Base-by-base conservation (phyloP, 2,888 invertebrate genomes). In the Tethea ocularis region DNA sequence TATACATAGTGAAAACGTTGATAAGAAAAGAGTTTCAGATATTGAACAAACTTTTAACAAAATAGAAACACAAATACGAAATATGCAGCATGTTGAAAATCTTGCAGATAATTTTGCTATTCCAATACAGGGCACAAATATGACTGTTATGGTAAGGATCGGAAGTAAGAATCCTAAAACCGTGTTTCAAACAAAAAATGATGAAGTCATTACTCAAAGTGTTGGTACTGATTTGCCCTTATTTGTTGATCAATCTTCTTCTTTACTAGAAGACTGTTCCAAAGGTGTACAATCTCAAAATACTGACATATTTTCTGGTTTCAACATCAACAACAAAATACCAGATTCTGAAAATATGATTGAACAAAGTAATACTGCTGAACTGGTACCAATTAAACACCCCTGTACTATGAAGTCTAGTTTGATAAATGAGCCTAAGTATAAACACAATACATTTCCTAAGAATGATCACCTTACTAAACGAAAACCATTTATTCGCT, bases 91-190 rank as follows among this genome's bases (percentile, higher is more conserved):
- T 20, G 59, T 60, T 55, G 68, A 76, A 33, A 65, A 64, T 57
- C 58, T 59, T 51, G 57, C 69, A 57, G 81, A 82, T 57, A 82
- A 89, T 61, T 88, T 81, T 59, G 78, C 79, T 7, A 86, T 91
- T 67, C 91, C 92, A 17, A 87, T 91, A 62, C 77, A 86, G 68
- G 91, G 90, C n/a, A 91, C 91, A 51, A 91, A 91, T 64, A 90
- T 92, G 89, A 88, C 83, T 23, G 74, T 91, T 10, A 84, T 80
- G 71, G 86, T 90, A 3, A 83, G 70, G 56, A 75, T 86, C 61
- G 82, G 72, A 20, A 67, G 76, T 5, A 65, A 66, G 33, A 69
- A 74, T 52, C 59, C 20, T n/a, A 68, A 60, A 53, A 57, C 38
- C 7, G 58, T 59, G 53, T 29, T 52, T 1, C 64, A 63, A 22